Conservation (phyloP, 2,113 vertebrate species). For the Stigmatopora argus region DNA sequence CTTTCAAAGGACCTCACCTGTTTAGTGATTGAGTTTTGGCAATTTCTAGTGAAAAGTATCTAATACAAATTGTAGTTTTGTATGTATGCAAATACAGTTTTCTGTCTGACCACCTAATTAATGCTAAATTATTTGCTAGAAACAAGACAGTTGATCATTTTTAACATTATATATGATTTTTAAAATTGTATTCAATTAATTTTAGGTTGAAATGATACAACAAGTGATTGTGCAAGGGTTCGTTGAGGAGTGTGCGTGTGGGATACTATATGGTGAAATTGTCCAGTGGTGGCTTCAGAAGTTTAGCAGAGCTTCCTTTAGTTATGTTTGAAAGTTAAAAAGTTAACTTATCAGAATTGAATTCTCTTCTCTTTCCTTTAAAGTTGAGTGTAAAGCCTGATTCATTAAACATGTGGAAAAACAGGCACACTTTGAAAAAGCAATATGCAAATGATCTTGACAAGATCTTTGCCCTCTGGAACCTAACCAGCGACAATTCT, state of each 20-base stretch:
- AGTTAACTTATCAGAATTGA: too few relatives aligned
- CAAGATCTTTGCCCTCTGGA: slow-evolving; percentile 16
- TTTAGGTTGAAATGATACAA: too few relatives aligned
- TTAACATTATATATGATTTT: too few relatives aligned
- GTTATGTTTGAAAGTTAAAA: background rate
- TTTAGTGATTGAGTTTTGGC: too few relatives aligned
- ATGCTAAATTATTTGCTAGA: too few relatives aligned
- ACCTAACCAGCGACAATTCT: background rate
- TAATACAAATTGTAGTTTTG: background rate
- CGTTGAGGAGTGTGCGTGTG: background rate
- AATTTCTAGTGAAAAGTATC: background rate
- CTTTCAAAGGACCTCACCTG: background rate
- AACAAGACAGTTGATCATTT: too few relatives aligned
- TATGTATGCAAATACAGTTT: too few relatives aligned
- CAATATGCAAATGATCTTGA: slow-evolving; percentile 26
- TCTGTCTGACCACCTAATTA: too few relatives aligned
- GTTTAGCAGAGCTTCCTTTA: background rate
- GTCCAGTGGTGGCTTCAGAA: background rate
- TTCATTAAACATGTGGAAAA: background rate
- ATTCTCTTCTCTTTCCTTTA: background rate
- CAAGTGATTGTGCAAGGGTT: too few relatives aligned
- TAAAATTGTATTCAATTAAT: too few relatives aligned
- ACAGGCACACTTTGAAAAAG: slow-evolving; percentile 15
- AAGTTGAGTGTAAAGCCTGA: too few relatives aligned
- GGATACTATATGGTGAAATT: background rate